Conservation (phyloP, 2,797 vertebrate species). For the Buphagus erythrorhynchus region DNA sequence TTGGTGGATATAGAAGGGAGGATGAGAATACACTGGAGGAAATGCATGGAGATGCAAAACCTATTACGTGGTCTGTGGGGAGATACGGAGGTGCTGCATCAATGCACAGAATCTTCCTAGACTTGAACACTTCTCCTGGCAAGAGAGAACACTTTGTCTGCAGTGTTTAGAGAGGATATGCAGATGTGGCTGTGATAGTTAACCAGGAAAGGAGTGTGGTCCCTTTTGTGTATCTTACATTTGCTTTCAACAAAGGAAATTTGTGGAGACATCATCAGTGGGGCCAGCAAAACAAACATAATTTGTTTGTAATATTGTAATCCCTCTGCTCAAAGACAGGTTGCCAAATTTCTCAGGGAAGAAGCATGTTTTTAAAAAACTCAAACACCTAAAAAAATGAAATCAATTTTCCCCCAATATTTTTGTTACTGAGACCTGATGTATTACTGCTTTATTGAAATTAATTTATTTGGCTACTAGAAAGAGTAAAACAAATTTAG, state of each 20-base stretch:
- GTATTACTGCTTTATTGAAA: not conserved
- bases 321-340: not conserved
- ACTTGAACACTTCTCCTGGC: not conserved
- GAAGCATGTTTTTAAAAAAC: not conserved
- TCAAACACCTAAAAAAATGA: not conserved
- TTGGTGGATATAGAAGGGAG: not conserved
- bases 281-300: not conserved
- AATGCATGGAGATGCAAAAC: not conserved
- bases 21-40: not conserved
- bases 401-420: not conserved
- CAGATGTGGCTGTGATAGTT: not conserved
- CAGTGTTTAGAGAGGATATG: not conserved
- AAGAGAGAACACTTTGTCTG: not conserved
- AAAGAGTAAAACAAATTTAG: not conserved
- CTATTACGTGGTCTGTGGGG: not conserved
- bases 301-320: not conserved
- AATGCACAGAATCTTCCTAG: not conserved
- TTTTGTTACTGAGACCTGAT: not conserved
- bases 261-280: not conserved
- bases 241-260: not conserved
- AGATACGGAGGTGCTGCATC: not conserved
- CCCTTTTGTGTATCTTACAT: not conserved
- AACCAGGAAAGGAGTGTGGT: not conserved
- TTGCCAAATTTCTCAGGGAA: not conserved
- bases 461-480: not conserved